Evolutionary conservation across 2,888 invertebrate genomes (phyloP), one percentile per base, ranked within the genome.

Genomic region (Platypus cylindrus): DNA sequence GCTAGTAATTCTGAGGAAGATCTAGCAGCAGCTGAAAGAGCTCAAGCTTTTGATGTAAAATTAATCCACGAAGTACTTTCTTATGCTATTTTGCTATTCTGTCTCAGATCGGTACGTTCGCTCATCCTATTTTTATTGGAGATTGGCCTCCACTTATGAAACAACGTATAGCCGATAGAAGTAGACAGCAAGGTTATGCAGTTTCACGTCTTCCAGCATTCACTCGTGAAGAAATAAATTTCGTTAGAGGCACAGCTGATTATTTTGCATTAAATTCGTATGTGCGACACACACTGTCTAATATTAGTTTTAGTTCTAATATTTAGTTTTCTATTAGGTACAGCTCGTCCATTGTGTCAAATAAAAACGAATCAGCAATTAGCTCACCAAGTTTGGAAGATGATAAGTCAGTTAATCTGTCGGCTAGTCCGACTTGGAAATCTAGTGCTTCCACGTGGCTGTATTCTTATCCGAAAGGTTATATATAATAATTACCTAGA

Each of bases 101-200:
- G n/a, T 39, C 30, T 24, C 30, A 52, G 51, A 42, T 46, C 27
- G 51, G 53, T 15, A 37, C 46, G 38, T 47, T 37, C 25, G 47
- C 43, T 1, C 66, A 79, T 53, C 77, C 81, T 1, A 73, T 81
- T 54, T 1, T 43, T 36, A 36, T 45, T 11, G 80, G 79, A 1
- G 73, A 78, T 55, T 81, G 78, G 56, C 80, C 80, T 1, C 55
- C 64, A 30, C 50, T 73, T 1, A 77, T 81, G 74, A 70, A 72
- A 32, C 59, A 65, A 13, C 59, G 67, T 5, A 65, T 81, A 7
- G 66, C 61, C 25, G 59, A 64, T 1, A 64, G 71, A 30, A 80
- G 78, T 40, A 32, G 30, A 30, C 11, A 36, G 9, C 49, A 50
- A 43, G 48, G 48, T 8, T 75, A 66, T 44, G 49, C 60, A 0